Evolutionary conservation across 1,140 invertebrate species (phyloP), one percentile per base, ranked within the genome.

Genomic region (Amyelois transitella): DNA sequence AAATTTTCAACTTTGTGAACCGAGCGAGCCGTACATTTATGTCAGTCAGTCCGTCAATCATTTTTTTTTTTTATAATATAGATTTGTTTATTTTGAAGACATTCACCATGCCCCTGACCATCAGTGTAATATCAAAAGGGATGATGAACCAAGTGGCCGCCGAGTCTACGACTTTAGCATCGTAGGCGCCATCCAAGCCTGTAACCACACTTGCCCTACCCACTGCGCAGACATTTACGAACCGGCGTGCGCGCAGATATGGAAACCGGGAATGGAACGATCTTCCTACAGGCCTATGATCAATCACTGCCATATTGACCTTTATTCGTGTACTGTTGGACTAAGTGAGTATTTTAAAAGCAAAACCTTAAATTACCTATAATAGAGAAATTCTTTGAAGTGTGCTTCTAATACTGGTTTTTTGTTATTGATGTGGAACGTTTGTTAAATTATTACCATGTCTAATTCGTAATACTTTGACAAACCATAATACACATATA

Each of bases 291-390:
- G 67, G 20, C 69, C 73, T 0, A 83, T 86, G 77, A 71, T 86
- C 8, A 86, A 86, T 43, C 83, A 86, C 54, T 86, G 83, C 45
- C 83, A 86, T 51, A 74, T 81, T 10, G 83, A 86, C 22, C 56
- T 86, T 61, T 73, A 69, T 20, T 86, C 83, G 0, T 86, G 83
- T 55, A 60, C 75, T 2, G 32, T 68, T 44, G 81, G 79, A 43
- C 64, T 77, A 5, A 86, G 83, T 86, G 60, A 81, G 81, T 84
- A 64, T 43, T n/a, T n/a, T n/a, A n/a, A n/a, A n/a, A n/a, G n/a
- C n/a, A n/a, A n/a, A n/a, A n/a, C n/a, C n/a, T n/a, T n/a, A n/a
- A n/a, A n/a, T n/a, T n/a, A n/a, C n/a, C n/a, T n/a, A n/a, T n/a
- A n/a, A n/a, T n/a, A n/a, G n/a, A n/a, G n/a, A n/a, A n/a, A n/a